Percentiles rank a stretch among this genome's conserved stretches.
Evolutionary conservation across 2,888 invertebrate species (phyloP).

Genomic region (Ptycholaimellus sp.): DNA sequence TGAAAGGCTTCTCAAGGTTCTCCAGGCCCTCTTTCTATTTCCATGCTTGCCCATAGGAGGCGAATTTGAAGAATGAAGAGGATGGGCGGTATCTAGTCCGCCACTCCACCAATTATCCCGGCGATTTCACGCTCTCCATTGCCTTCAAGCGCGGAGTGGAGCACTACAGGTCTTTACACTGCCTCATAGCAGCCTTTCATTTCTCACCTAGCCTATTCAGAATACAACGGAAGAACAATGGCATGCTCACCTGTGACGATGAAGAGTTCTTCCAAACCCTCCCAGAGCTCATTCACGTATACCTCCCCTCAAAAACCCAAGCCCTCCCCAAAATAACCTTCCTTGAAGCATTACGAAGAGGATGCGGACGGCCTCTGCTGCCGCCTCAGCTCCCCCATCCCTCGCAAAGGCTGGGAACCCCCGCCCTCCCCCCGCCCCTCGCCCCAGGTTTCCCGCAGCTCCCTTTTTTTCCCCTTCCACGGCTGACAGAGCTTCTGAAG

Average conservation of each 20-base stretch:
- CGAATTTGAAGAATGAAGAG: constrained; percentile 52
- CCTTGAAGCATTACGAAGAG: constrained; percentile 68
- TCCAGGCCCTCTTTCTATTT: constrained; percentile 3
- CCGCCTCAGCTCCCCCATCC: constrained; percentile 53
- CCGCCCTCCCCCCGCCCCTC: constrained; percentile 4
- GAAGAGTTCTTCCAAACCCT: constrained; percentile 91
- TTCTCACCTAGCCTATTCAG: constrained; percentile 8
- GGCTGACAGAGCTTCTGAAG: too few species aligned
- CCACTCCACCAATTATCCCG: constrained; percentile 93
- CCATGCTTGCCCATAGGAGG: constrained; percentile 1
- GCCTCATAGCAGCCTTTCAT: not conserved
- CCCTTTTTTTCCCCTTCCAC: too few species aligned
- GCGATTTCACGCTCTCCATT: constrained; percentile 92
- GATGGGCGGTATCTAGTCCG: constrained; percentile 88
- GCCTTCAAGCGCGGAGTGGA: constrained; percentile 57
- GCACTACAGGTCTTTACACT: constrained; percentile 29
- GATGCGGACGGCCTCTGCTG: constrained; percentile 70
- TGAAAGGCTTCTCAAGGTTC: constrained; percentile 18
- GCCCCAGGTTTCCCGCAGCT: too few species aligned
- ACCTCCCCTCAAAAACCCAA: not conserved
- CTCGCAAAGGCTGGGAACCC: constrained; percentile 13
- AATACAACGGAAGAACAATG: constrained; percentile 16
- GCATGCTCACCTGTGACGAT: constrained; percentile 77
- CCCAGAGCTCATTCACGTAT: constrained; percentile 65
- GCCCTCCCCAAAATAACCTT: too few species aligned